Percentiles rank a stretch among this genome's conserved stretches.
Evolutionary conservation across 92 coral and sea anemone genomes (phyloP).

Genomic region (Pocillopora grandis): DNA sequence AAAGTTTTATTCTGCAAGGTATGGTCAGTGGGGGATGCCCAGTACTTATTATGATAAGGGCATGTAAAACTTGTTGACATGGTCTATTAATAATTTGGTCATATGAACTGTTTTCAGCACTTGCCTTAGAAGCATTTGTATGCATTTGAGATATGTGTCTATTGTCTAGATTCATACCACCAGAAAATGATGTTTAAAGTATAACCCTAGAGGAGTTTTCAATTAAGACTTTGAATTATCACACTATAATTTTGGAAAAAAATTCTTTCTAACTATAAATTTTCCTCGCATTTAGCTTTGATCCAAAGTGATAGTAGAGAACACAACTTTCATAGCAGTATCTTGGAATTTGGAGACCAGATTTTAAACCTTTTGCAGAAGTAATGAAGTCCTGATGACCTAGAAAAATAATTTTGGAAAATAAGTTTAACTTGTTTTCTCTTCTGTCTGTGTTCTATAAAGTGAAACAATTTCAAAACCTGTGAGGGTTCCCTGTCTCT

Average conservation of each 20-base stretch:
- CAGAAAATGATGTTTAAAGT: conserved; percentile 20
- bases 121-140: background rate
- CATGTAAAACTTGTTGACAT: no score
- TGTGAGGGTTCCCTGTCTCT: conserved; percentile 43
- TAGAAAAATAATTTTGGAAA: conserved; percentile 27
- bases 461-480: conserved; percentile 32
- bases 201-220: conserved; percentile 1
- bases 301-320: background rate
- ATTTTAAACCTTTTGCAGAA: conserved; percentile 30
- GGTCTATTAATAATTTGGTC: conserved; percentile 2
- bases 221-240: conserved; percentile 24
- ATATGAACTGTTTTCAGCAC: conserved; percentile 26
- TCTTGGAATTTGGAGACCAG: conserved; percentile 9
- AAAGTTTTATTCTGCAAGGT: no score
- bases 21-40: no score
- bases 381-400: conserved; percentile 37
- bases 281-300: conserved; percentile 5
- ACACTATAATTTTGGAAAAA: conserved; percentile 15
- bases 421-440: conserved; percentile 35
- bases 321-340: conserved; percentile 9
- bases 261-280: background rate
- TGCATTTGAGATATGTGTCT: conserved; percentile 36
- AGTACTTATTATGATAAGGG: conserved; percentile 4
- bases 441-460: conserved; percentile 34
- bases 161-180: conserved; percentile 41